Evolutionary conservation across 2,797 vertebrate species (phyloP).

Genomic region (Argya squamiceps): DNA sequence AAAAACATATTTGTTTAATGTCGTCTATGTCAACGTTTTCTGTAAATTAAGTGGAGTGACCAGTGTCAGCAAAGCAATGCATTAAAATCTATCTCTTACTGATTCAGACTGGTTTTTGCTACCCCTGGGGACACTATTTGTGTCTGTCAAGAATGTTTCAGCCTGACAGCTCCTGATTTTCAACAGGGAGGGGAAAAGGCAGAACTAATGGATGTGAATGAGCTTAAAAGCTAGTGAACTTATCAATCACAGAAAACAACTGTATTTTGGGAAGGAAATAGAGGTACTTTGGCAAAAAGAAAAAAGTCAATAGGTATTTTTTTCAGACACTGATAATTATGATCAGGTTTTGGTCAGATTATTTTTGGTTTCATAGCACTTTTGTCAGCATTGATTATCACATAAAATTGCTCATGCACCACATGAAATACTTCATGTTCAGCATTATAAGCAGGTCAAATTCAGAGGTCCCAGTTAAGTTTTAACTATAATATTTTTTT

Average conservation of each 20-base stretch:
- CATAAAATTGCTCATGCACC: not conserved
- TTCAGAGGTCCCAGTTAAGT: not conserved
- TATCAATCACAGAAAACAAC: conserved; percentile 75
- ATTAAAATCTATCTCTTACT: conserved; percentile 60
- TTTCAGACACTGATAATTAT: conserved; percentile 56
- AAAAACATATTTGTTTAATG: not conserved
- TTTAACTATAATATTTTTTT: not conserved
- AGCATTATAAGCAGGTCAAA: not conserved
- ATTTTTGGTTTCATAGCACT: not conserved
- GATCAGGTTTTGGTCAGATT: not conserved
- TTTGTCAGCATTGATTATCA: conserved; percentile 34
- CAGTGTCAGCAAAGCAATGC: conserved; percentile 55
- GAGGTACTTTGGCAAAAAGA: conserved; percentile 48
- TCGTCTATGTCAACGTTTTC: conserved; percentile 17
- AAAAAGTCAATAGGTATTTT: conserved; percentile 46
- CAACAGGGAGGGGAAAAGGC: conserved; percentile 62
- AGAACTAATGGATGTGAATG: conserved; percentile 76
- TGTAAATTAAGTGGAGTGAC: conserved; percentile 32
- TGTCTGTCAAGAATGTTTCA: conserved; percentile 71
- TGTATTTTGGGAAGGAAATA: conserved; percentile 66
- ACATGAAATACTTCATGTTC: not conserved
- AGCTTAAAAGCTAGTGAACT: conserved; percentile 74
- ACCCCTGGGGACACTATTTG: conserved; percentile 65
- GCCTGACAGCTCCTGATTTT: conserved; percentile 77
- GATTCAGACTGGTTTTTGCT: conserved; percentile 44